Base-by-base conservation (phyloP, 2,888 invertebrate species). In the Charanyca ferruginea region DNA sequence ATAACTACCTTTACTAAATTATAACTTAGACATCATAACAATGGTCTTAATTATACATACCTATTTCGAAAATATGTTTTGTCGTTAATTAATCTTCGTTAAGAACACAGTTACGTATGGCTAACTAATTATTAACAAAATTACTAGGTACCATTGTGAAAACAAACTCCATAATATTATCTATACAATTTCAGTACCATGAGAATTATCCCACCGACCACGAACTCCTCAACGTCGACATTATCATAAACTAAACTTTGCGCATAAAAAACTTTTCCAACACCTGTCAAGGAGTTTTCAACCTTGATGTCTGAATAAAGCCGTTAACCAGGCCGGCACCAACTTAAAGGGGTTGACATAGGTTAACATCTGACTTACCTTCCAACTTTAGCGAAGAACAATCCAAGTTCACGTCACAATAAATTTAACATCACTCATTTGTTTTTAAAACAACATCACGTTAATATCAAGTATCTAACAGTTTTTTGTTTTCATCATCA, bases 281-380 rank as follows among this genome's bases (percentile, higher is more conserved):
- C 51, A 57, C 51, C 59, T 65, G 65, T 60, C 73, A 77, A 62
- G 25, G 44, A 60, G 23, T 35, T 78, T 8, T 45, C 51, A 58
- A 59, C 68, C 57, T 67, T 60, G 8, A 35, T 32, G 64, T 54
- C 32, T 20, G 42, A 59, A 69, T 59, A 48, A 66, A 72, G 64
- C 64, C 35, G 49, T 66, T 67, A n/a, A 51, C 68, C 54, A 62
- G 47, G 42, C 49, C 49, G 59, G 58, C 67, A 64, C 20, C 32
- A 77, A 72, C 49, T 72, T 64, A 35, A 77, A 70, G 51, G 49
- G 60, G 59, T 73, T 73, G 65, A 79, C 57, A 67, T 53, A 58
- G 66, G 65, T 73, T 63, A 59, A 49, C 54, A 53, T 42, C 53
- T 42, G 52, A 61, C 85, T 82, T 83, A 87, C 87, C 86, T 85